Base-by-base conservation (phyloP, 1,140 invertebrate species). In the Drosophila aff. region DNA sequence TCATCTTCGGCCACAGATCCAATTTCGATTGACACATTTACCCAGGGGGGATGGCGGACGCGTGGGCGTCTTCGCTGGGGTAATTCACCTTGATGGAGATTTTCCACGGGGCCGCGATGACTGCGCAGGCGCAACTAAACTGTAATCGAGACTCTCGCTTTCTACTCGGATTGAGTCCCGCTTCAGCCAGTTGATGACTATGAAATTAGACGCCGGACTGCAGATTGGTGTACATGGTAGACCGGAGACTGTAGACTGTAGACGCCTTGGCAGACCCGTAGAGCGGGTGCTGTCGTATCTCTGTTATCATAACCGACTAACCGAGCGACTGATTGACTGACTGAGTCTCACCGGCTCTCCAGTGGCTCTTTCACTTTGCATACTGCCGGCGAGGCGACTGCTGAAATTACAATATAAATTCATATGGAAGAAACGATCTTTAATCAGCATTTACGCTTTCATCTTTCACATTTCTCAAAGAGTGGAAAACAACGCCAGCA, bases 371-470 rank as follows among this genome's bases (percentile, higher is more conserved):
- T 85, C 82, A 85, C 82, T 85, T 85, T 85, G 75, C 75, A 73
- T 78, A 44, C 23, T 36, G 31, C 67, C 71, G 71, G 55, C 38
- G n/a, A 55, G 71, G 55, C 44, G 28, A 52, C 50, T 52, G 73
- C 75, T 79, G 52, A 82, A 82, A 82, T 82, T 82, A 82, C 81
- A 84, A 84, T 84, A 84, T 81, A 84, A 65, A 84, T 84, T 76
- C 79, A 84, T 84, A 65, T 66, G 69, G 63, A 75, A 84, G 81
- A 84, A 84, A 84, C 82, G 79, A 86, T 85, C 82, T 85, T 85
- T 86, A 85, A 86, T 85, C 82, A 85, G 82, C 82, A 85, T 85
- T 85, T 85, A 85, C 82, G 82, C 82, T 85, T 85, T 85, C 82
- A 85, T 85, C 82, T 85, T 85, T 85, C 82, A 85, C 82, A 85